phyloP scores from a whole-genome alignment of 2,113 vertebrate genomes.

The Trinectes maculatus region DNA sequence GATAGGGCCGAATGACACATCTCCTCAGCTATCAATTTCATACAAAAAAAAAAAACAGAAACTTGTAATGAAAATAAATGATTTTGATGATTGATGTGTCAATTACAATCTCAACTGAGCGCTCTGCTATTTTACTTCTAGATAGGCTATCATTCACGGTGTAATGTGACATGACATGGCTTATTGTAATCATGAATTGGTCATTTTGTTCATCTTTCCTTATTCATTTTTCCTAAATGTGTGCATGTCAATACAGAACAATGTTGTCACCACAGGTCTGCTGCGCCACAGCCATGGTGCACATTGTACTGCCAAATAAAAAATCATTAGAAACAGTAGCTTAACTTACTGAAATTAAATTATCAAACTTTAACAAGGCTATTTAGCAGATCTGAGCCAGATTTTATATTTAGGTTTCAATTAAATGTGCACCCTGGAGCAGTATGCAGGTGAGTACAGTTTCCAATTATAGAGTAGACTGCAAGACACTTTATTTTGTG shows the following conservation, averaged over 20 bases:
- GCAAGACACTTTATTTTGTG: too few relatives aligned
- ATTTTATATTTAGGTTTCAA: slow-evolving; percentile 67
- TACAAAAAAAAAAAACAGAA: slow-evolving; percentile 1
- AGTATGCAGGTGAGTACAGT: slow-evolving; percentile 44
- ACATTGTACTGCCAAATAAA: too few relatives aligned
- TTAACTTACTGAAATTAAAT: slow-evolving; percentile 12
- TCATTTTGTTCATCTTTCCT: slow-evolving; percentile 10
- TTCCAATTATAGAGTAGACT: slow-evolving; percentile 59
- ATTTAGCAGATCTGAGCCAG: slow-evolving; percentile 54
- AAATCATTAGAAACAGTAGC: not conserved
- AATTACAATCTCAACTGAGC: slow-evolving; percentile 52
- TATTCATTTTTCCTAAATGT: not conserved
- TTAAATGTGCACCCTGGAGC: slow-evolving; percentile 61
- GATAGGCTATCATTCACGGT: slow-evolving; percentile 42
- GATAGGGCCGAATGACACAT: slow-evolving; percentile 52
- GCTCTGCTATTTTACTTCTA: slow-evolving; percentile 48
- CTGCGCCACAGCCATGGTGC: too few relatives aligned
- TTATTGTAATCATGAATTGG: not conserved
- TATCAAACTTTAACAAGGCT: slow-evolving; percentile 55
- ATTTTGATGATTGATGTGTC: slow-evolving; percentile 64
- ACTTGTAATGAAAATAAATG: slow-evolving; percentile 55
- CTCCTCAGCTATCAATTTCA: slow-evolving; percentile 49
- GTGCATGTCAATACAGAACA: not conserved
- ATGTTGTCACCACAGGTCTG: too few relatives aligned
- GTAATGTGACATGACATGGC: slow-evolving; percentile 61